Evolutionary conservation across 1,140 invertebrate species (phyloP).

Genomic region (Drosophila funebris): DNA sequence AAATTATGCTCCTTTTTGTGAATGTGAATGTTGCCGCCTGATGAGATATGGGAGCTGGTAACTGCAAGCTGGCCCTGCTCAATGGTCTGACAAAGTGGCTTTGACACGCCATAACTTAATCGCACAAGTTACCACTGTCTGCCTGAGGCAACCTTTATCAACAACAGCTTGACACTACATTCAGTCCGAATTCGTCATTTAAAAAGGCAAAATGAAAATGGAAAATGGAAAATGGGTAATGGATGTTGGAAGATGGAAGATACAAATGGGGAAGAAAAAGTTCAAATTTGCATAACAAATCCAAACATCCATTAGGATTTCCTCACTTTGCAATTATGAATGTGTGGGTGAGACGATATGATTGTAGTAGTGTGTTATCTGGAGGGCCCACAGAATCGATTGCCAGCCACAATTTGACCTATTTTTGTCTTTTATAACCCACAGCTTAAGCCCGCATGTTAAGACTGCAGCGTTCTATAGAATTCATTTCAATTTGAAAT

Average conservation of each 20-base stretch:
- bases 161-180: conserved; percentile 42
- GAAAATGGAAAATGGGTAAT: conserved; percentile 19
- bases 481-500: conserved; percentile 68
- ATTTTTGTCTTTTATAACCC: conserved; percentile 16
- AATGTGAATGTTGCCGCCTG: neutral
- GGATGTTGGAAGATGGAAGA: conserved; percentile 21
- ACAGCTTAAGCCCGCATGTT: conserved; percentile 1
- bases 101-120: conserved; percentile 58
- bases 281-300: conserved; percentile 49
- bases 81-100: conserved; percentile 58
- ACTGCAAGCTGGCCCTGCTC: conserved; percentile 23
- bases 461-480: conserved; percentile 18
- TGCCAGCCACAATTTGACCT: conserved; percentile 50
- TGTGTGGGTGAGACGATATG: conserved; percentile 17
- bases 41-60: neutral
- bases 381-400: conserved; percentile 25
- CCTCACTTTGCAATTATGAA: neutral
- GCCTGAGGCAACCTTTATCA: conserved; percentile 55
- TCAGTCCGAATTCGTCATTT: conserved; percentile 42
- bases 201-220: conserved; percentile 11
- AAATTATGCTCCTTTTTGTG: conserved; percentile 43
- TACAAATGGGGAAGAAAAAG: conserved; percentile 2
- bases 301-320: neutral
- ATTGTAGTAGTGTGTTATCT: conserved; percentile 16
- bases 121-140: conserved; percentile 21